Evolutionary conservation across 2,888 invertebrate genomes (phyloP), one percentile per base, ranked within the genome.

Genomic region (Ornithoptera priamus): DNA sequence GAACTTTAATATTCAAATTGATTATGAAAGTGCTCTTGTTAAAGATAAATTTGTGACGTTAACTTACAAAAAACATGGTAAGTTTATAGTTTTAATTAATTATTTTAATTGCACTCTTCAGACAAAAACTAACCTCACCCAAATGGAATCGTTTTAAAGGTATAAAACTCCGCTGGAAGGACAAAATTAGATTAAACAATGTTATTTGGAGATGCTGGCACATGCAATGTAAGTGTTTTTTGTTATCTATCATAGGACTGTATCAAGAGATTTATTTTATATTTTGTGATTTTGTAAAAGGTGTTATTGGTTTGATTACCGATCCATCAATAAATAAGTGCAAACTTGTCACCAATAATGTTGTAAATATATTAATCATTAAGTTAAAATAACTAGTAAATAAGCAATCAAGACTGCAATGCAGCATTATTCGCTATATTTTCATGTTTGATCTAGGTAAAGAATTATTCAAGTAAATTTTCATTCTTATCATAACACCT

Each of bases 141-240:
- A 99, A 99, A 95, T 99, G 99, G 99, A 99, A 99, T 93, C 96
- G 98, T 84, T 99, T 99, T 94, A 98, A 99, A 93, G 99, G 99
- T 75, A 96, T 99, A 82, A 96, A 99, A 81, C 93, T 99, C 74
- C 95, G 97, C 81, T 98, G 99, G 97, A 99, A 99, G 92, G 99
- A 99, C 94, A 99, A 99, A 93, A 99, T 99, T 83, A 95, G 99
- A 78, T 93, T 99, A 81, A 99, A 99, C 95, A 99, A 99, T 92
- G 98, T 99, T 78, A 99, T 99, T 84, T 99, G 99, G 99, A 95
- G 99, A 86, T 99, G 99, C 88, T 99, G 99, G 99, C 99, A 99
- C 90, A 97, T 99, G 97, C 99, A 99, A 90, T 99, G 97, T 97
- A 91, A 96, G 96, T 84, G 77, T 67, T 62, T 67, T 53, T 53